Conservation (phyloP, 1,140 invertebrate species). For the Plodia interpunctella region DNA sequence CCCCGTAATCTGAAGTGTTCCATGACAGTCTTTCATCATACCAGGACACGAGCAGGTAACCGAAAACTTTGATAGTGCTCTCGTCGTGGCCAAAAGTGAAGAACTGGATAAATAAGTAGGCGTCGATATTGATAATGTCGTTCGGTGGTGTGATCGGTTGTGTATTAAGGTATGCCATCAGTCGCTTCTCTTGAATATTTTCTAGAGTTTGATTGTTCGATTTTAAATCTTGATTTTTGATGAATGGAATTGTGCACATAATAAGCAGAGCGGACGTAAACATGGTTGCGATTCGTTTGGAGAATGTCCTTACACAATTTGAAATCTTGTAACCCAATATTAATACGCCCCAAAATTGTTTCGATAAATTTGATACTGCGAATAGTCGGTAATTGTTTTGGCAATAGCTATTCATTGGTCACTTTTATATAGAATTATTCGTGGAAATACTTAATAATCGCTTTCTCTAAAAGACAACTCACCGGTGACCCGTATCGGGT, state of each 20-base stretch:
- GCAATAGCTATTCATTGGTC: background rate
- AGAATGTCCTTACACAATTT: background rate
- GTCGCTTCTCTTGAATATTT: background rate
- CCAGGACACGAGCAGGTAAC: background rate
- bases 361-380: background rate
- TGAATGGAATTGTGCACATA: background rate
- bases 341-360: background rate
- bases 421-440: too few species aligned
- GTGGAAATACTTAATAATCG: too few species aligned
- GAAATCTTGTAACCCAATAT: background rate
- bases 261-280: background rate
- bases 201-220: background rate
- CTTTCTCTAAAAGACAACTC: too few species aligned
- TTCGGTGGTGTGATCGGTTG: background rate
- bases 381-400: background rate
- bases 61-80: background rate
- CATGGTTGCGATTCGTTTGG: background rate
- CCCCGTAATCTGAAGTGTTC: background rate
- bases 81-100: conserved; percentile 1
- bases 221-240: background rate
- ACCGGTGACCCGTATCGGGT: too few species aligned
- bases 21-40: conserved; percentile 6
- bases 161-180: background rate
- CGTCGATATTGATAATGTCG: background rate
- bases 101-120: background rate